Evolutionary conservation across 2,113 vertebrate species (phyloP).

Genomic region (Cnemophilus loriae): DNA sequence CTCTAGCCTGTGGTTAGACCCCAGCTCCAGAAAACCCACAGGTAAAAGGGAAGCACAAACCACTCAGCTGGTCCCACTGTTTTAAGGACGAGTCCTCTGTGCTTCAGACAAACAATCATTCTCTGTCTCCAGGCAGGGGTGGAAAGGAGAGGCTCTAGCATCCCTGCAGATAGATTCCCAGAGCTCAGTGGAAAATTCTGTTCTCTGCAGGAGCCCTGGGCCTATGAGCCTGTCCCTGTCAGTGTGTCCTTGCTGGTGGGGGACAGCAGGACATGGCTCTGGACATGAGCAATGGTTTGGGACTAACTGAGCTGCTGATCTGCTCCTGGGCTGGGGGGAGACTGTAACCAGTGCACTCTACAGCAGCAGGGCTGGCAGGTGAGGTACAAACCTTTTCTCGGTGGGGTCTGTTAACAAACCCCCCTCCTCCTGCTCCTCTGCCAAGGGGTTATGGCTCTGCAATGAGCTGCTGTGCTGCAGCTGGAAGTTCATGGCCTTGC

Average conservation of each 20-base stretch:
- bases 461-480: background rate
- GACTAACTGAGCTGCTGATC: background rate
- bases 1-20: background rate
- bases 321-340: background rate
- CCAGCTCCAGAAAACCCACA: background rate
- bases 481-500: slow-evolving; percentile 14
- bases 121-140: background rate
- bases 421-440: background rate
- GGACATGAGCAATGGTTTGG: background rate
- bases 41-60: background rate
- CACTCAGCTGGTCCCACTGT: background rate
- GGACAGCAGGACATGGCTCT: background rate
- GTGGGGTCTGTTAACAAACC: slow-evolving; percentile 9
- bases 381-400: slow-evolving; percentile 64
- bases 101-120: background rate
- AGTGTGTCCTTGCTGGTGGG: background rate
- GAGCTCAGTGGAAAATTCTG: background rate
- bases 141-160: background rate
- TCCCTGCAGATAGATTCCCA: background rate
- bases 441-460: background rate
- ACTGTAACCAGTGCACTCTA: fast-evolving
- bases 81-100: background rate
- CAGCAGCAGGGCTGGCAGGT: background rate
- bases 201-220: background rate
- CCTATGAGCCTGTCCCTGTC: background rate